Conservation (phyloP, 2,113 vertebrate genomes). For the cattle (Bos taurus) region DNA sequence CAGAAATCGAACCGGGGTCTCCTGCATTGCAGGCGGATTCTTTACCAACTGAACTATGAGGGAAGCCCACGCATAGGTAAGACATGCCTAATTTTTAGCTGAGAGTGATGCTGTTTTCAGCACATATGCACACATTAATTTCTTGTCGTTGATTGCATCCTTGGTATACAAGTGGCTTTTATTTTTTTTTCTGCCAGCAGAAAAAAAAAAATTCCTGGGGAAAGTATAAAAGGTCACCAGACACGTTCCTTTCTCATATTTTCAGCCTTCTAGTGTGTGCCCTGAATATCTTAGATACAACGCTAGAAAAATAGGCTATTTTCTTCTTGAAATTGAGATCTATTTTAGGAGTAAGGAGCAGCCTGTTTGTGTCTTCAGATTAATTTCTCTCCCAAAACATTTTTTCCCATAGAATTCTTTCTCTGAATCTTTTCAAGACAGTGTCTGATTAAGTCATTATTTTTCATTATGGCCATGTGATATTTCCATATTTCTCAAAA, state of each 20-base stretch:
- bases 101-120: neutral
- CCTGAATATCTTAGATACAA: constrained; percentile 42
- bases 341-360: constrained; percentile 45
- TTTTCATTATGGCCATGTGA: constrained; percentile 37
- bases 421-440: neutral
- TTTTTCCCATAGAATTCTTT: constrained; percentile 29
- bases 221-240: constrained; percentile 1
- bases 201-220: neutral
- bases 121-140: neutral
- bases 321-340: constrained; percentile 53
- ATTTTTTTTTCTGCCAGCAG: neutral
- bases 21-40: neutral
- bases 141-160: neutral
- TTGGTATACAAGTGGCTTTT: neutral
- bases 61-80: neutral
- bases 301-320: constrained; percentile 19
- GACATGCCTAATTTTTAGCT: neutral
- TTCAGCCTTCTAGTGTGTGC: neutral
- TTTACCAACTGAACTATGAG: neutral
- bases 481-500: neutral
- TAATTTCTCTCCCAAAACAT: constrained; percentile 33
- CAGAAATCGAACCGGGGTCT: rapidly evolving
- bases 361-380: constrained; percentile 10
- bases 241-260: constrained; percentile 9
- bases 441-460: constrained; percentile 31